Percentiles rank a stretch among this genome's conserved stretches.
phyloP scores from a whole-genome alignment of 2,888 invertebrate genomes.

The Drosophila basisetae region DNA sequence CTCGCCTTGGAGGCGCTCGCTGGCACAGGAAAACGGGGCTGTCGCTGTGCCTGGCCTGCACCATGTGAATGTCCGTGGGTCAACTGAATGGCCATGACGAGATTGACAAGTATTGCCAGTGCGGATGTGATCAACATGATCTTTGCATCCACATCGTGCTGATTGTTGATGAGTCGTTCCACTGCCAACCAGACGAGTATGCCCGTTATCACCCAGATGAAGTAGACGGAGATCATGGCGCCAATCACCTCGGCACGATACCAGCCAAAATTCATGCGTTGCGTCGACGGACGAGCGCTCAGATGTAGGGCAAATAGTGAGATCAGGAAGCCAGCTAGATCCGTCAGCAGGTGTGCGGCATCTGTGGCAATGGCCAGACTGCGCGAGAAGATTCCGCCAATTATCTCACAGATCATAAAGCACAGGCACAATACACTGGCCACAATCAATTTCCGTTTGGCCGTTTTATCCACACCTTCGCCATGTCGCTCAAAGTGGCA shows the following conservation, averaged over 20 bases:
- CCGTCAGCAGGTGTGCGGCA: conserved; percentile 67
- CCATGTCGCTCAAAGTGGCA: conserved; percentile 42
- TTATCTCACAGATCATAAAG: conserved; percentile 60
- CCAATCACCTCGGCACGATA: conserved; percentile 98
- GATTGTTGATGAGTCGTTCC: conserved; percentile 90
- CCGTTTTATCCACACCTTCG: conserved; percentile 42
- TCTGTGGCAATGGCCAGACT: conserved; percentile 73
- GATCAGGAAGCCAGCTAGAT: conserved; percentile 65
- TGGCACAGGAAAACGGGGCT: background rate
- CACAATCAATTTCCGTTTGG: conserved; percentile 56
- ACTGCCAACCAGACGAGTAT: conserved; percentile 96
- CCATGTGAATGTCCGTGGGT: conserved; percentile 44
- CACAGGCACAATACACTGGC: conserved; percentile 52
- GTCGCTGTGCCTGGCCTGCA: conserved; percentile 2
- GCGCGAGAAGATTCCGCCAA: conserved; percentile 59
- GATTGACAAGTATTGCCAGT: conserved; percentile 95
- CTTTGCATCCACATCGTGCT: conserved; percentile 94
- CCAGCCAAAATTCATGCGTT: conserved; percentile 95
- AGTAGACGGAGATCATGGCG: conserved; percentile 95
- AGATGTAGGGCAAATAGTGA: conserved; percentile 61
- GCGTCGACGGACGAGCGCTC: conserved; percentile 55
- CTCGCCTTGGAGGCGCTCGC: background rate
- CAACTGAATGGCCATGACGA: conserved; percentile 86
- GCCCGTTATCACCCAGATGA: conserved; percentile 99
- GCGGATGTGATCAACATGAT: conserved; percentile 97